These are phyloP conservation scores for Clarias pachynema DNA, from an alignment of 2,797 vertebrate species.

Conservation along the genomic window DNA sequence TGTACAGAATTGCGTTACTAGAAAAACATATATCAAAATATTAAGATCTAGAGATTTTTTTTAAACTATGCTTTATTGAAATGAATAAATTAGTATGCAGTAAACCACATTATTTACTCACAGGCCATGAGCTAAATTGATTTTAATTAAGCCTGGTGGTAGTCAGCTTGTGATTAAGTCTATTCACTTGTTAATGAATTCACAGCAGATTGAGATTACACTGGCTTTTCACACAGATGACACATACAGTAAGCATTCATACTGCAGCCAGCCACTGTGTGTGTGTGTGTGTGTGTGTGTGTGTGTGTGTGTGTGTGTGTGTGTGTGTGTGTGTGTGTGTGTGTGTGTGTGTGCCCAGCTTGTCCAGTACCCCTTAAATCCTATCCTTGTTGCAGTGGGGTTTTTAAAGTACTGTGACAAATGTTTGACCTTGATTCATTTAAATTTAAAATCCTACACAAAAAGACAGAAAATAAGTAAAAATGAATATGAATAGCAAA, in stretches of 20 bases:
- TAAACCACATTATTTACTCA: constrained; percentile 32
- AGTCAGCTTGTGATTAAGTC: constrained; percentile 62
- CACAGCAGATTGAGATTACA: constrained; percentile 72
- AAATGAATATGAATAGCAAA: not conserved
- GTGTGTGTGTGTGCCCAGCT: not conserved
- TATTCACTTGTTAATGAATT: constrained; percentile 76
- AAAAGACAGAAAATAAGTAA: not conserved
- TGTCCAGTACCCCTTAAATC: not conserved
- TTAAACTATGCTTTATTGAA: not conserved
- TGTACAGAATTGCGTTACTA: not conserved
- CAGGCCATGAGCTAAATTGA: constrained; percentile 22
- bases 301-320: not conserved
- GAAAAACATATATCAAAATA: not conserved
- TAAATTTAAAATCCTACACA: not conserved
- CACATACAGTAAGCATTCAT: constrained; percentile 46
- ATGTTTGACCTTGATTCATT: not conserved
- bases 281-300: not conserved
- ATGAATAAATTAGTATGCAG: constrained; percentile 7
- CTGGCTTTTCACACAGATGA: constrained; percentile 62
- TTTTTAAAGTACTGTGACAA: not conserved
- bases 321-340: not conserved
- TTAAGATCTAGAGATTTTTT: not conserved
- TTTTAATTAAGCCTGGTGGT: constrained; percentile 52
- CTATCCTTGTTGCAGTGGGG: not conserved
- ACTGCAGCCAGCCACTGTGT: constrained; percentile 52